phyloP scores from a whole-genome alignment of 2,113 vertebrate species.

The Zosterops pallidus region DNA sequence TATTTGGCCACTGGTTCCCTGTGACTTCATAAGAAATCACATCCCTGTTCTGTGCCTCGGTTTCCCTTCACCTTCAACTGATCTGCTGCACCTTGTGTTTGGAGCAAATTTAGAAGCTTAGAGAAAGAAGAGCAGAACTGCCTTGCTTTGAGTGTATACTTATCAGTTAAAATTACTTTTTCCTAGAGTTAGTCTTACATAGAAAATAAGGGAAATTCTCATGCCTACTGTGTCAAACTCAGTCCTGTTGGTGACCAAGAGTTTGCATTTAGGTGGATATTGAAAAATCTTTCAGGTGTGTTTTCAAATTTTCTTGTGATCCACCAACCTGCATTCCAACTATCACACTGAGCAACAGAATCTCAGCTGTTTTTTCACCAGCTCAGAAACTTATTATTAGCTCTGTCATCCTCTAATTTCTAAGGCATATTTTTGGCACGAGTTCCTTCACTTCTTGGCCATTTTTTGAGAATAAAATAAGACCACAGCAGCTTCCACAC shows the following conservation, averaged over 20 bases:
- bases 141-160: background rate
- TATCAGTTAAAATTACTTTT: background rate
- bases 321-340: background rate
- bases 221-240: background rate
- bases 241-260: background rate
- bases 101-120: background rate
- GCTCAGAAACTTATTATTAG: background rate
- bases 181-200: background rate
- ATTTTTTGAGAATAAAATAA: conserved; percentile 28
- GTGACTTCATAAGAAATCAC: background rate
- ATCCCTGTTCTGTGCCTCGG: background rate
- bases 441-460: background rate
- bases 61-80: background rate
- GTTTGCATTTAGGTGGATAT: background rate
- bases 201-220: background rate
- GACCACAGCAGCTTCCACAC: conserved; percentile 30
- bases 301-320: background rate
- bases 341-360: background rate
- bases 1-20: background rate
- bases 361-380: background rate
- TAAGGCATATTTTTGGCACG: conserved; percentile 39
- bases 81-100: background rate
- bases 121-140: background rate
- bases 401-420: conserved; percentile 5
- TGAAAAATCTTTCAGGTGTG: background rate